Percentiles rank a stretch among this genome's conserved stretches.
phyloP scores from a whole-genome alignment of 1,140 invertebrate species.

The Eueides isabella region DNA sequence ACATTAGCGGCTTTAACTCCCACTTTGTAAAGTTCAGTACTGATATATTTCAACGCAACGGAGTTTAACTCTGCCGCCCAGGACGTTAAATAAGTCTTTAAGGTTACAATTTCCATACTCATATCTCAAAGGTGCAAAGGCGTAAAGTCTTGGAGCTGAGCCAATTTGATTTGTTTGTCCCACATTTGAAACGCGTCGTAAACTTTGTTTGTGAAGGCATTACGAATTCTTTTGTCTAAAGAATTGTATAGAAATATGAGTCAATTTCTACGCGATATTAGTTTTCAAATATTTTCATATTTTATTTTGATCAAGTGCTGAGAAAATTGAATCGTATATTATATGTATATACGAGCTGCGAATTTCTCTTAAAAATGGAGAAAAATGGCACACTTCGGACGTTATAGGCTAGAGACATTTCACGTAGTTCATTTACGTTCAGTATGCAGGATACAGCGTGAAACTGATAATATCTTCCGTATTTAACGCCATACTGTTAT shows the following conservation, averaged over 20 bases:
- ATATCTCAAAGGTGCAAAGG: neutral
- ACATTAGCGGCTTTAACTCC: no score
- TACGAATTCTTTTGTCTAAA: neutral
- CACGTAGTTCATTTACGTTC: no score
- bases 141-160: constrained; percentile 6
- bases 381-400: neutral
- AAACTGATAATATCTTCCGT: no score
- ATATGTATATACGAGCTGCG: neutral
- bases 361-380: neutral
- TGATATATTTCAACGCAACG: neutral
- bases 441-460: no score
- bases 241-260: neutral
- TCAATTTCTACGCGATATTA: neutral
- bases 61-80: neutral
- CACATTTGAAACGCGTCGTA: constrained; percentile 14
- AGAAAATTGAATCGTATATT: neutral
- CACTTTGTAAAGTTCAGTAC: no score
- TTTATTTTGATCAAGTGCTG: neutral
- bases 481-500: no score
- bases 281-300: neutral
- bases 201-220: neutral
- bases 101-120: neutral
- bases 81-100: neutral
- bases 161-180: constrained; percentile 23
- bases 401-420: neutral